phyloP scores from a whole-genome alignment of 2,888 invertebrate genomes.

The Pseudococcus viburni region DNA sequence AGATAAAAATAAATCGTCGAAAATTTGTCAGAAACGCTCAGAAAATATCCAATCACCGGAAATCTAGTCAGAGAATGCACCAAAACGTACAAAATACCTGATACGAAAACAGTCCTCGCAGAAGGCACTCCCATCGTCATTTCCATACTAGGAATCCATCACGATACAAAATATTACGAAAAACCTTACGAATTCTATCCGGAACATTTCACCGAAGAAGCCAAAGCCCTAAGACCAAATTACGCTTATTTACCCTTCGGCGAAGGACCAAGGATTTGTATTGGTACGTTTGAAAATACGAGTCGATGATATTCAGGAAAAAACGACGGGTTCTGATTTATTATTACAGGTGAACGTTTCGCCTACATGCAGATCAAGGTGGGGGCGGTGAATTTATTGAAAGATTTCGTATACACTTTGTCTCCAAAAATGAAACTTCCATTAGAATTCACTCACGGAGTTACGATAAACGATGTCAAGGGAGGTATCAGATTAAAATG shows the following conservation, averaged over 20 bases:
- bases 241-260: constrained; percentile 69
- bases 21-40: constrained; percentile 73
- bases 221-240: constrained; percentile 74
- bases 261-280: constrained; percentile 72
- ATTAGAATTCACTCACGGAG: background rate
- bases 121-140: constrained; percentile 74
- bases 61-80: constrained; percentile 74
- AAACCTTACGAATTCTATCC: constrained; percentile 76
- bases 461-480: background rate
- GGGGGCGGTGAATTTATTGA: constrained; percentile 73
- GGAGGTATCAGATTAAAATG: constrained; percentile 34
- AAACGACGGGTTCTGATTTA: background rate
- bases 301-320: background rate
- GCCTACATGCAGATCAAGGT: constrained; percentile 74
- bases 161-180: constrained; percentile 75
- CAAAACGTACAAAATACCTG: constrained; percentile 73
- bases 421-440: constrained; percentile 44
- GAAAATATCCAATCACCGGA: constrained; percentile 76
- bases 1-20: background rate
- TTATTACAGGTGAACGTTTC: constrained; percentile 62
- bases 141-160: constrained; percentile 75
- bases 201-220: constrained; percentile 74
- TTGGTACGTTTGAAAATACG: constrained; percentile 70
- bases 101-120: constrained; percentile 72
- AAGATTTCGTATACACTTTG: constrained; percentile 69